phyloP scores from a whole-genome alignment of 2,113 vertebrate genomes.

The Petroica traversi region DNA sequence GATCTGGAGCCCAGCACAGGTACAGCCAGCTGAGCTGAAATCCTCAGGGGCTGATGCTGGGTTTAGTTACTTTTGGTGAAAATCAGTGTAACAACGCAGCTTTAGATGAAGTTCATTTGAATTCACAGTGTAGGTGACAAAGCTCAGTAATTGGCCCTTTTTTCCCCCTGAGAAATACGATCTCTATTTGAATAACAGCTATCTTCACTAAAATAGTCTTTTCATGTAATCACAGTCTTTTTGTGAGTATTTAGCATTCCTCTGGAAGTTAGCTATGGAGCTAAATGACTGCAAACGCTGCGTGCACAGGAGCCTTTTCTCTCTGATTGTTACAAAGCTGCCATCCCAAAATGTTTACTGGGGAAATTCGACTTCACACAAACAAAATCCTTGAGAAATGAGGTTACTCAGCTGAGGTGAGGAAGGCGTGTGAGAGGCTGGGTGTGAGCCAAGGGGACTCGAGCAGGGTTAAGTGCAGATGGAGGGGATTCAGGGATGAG shows the following conservation, averaged over 20 bases:
- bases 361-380: neutral
- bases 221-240: slow-evolving; percentile 25
- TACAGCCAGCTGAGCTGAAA: neutral
- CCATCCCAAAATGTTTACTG: neutral
- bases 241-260: slow-evolving; percentile 38
- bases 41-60: too few relatives aligned
- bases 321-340: neutral
- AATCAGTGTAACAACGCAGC: neutral
- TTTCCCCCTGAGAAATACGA: neutral
- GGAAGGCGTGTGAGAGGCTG: neutral
- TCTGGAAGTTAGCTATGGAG: neutral
- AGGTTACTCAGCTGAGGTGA: neutral
- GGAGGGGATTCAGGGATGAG: neutral
- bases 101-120: neutral
- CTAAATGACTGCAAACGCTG: slow-evolving; percentile 3
- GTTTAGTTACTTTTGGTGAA: neutral
- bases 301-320: neutral
- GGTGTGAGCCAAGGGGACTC: neutral
- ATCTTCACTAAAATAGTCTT: slow-evolving; percentile 30
- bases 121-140: slow-evolving; percentile 29
- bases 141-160: neutral
- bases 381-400: neutral
- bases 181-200: slow-evolving; percentile 27
- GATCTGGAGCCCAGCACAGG: neutral
- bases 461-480: neutral